Percentiles rank a stretch among this genome's conserved stretches.
phyloP scores from a whole-genome alignment of 2,888 invertebrate genomes.

The Trichacis sp. region DNA sequence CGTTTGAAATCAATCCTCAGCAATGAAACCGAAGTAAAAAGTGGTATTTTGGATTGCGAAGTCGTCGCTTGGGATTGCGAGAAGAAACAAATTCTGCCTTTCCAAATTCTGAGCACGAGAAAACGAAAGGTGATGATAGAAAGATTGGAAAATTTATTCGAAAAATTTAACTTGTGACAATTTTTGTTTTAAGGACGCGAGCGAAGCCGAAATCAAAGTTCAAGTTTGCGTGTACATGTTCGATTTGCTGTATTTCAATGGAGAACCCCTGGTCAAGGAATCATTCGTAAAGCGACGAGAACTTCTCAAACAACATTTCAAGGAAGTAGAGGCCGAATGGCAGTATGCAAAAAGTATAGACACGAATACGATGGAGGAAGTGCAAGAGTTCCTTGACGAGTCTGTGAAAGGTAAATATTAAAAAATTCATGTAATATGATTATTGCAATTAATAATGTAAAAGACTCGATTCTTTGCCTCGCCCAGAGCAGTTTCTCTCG shows the following conservation, averaged over 20 bases:
- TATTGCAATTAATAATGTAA: constrained; percentile 2
- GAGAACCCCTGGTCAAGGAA: constrained; percentile 82
- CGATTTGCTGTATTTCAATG: constrained; percentile 94
- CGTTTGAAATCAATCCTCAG: constrained; percentile 74
- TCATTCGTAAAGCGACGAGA: constrained; percentile 82
- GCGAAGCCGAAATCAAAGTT: constrained; percentile 81
- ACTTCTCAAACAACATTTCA: constrained; percentile 79
- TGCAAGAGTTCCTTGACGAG: constrained; percentile 93
- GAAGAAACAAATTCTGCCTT: constrained; percentile 91
- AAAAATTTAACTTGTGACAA: too few relatives aligned
- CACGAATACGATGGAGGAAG: constrained; percentile 88
- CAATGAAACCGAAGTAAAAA: constrained; percentile 72
- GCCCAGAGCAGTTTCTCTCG: too few relatives aligned
- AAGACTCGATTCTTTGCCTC: too few relatives aligned
- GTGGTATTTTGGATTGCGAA: constrained; percentile 95
- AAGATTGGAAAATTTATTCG: too few relatives aligned
- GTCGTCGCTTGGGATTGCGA: constrained; percentile 96
- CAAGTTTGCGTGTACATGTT: constrained; percentile 97
- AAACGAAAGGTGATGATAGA: constrained; percentile 98
- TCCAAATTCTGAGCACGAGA: constrained; percentile 94
- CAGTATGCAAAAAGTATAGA: constrained; percentile 87
- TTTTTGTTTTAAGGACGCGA: constrained; percentile 74
- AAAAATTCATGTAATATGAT: too few relatives aligned
- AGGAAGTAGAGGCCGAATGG: constrained; percentile 84
- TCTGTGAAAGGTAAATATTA: constrained; percentile 82